Evolutionary conservation across 2,113 vertebrate genomes (phyloP), one percentile per base, ranked within the genome.

Genomic region (Elephas maximus): DNA sequence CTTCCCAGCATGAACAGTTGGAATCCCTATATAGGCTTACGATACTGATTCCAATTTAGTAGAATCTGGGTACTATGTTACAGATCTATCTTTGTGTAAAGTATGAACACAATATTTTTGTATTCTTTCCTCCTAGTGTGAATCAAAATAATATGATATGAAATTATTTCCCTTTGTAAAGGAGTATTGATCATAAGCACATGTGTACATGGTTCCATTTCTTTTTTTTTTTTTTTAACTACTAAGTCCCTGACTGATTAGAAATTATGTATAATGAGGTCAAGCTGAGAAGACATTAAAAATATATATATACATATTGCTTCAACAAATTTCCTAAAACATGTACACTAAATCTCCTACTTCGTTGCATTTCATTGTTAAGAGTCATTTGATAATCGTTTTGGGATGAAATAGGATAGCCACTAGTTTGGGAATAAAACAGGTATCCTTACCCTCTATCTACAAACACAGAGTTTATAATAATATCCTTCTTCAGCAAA

Each of bases 91-190:
- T n/a, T 33, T 87, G 20, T 63, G 37, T 26, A 81, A 51, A 65
- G 48, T 48, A 78, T 73, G 57, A 93, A 67, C 44, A 93, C 18
- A 85, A 53, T 85, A 60, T 73, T 81, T 86, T 88, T 89, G 21
- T 80, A 23, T 85, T 95, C 33, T 80, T 69, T 85, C 26, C 12
- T 93, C 41, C 5, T 62, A 78, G 12, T 69, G n/a, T 88, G 82
- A 92, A 81, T 93, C 37, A 73, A 96, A 97, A 65, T 10, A 20
- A 82, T 48, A 90, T 63, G 2, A 37, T 51, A 6, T 14, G 8
- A 95, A 91, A 74, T 74, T 77, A 77, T 76, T 71, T 88, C 88
- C 0, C 57, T 30, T 83, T 91, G 24, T 76, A 87, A 5, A 26
- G 2, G 6, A 88, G 3, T 81, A 63, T 45, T 88, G 17, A 79